Conservation (phyloP, 53 echinoderm and acorn worm genomes). For the Mesocentrotus franciscanus region DNA sequence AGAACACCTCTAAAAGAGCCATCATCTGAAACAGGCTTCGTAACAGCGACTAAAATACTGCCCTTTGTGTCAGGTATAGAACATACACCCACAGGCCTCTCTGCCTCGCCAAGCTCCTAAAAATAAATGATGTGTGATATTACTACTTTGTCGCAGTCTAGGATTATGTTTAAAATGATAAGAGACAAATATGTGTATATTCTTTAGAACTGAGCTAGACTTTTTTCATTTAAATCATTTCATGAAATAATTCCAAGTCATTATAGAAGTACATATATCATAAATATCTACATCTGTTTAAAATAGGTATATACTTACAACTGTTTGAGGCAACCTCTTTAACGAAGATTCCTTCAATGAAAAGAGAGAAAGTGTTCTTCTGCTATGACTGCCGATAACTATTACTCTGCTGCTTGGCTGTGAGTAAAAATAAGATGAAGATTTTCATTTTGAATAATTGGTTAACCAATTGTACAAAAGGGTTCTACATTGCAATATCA, state of each 20-base stretch:
- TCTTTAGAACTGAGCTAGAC: no score
- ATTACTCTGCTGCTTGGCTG: background rate
- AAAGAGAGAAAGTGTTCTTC: conserved; percentile 24
- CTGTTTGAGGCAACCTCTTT: background rate
- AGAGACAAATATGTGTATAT: background rate
- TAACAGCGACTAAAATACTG: conserved; percentile 23
- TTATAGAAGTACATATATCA: background rate
- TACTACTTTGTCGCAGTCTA: background rate
- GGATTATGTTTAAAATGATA: no score
- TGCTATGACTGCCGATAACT: conserved; percentile 25
- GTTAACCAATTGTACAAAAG: background rate
- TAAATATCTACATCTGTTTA: background rate
- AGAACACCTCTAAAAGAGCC: background rate
- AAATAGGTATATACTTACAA: conserved; percentile 30
- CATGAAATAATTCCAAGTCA: background rate
- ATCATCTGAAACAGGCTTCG: conserved; percentile 33
- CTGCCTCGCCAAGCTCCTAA: conserved; percentile 42
- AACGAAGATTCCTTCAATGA: background rate
- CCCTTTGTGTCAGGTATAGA: conserved; percentile 4
- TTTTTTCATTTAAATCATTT: no score
- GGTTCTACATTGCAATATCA: no score
- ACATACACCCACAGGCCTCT: conserved; percentile 45
- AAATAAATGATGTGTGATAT: background rate
- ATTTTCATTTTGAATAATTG: background rate
- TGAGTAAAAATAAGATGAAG: background rate